These are phyloP conservation scores for Cryptus viduatorius DNA, from an alignment of 2,888 invertebrate genomes.

Conservation along the genomic window DNA sequence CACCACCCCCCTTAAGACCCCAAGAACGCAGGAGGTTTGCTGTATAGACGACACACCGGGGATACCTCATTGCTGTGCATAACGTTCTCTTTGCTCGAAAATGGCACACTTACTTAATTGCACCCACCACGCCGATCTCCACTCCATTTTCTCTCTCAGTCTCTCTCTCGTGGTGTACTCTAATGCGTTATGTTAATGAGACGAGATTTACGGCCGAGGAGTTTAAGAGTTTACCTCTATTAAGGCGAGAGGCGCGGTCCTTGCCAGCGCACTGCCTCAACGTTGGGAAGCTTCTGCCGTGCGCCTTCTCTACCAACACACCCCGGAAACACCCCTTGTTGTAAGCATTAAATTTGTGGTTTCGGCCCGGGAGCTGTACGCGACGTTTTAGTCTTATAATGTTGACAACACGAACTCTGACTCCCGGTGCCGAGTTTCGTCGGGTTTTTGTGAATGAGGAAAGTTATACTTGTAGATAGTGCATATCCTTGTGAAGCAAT, in stretches of 20 bases:
- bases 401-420: constrained; percentile 7
- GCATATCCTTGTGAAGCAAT: neutral
- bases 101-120: constrained; percentile 80
- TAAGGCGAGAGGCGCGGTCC: constrained; percentile 67
- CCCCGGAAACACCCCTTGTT: constrained; percentile 45
- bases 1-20: constrained; percentile 57
- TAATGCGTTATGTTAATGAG: constrained; percentile 82
- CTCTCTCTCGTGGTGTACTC: constrained; percentile 48
- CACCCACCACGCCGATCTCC: constrained; percentile 73
- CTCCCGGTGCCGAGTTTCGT: neutral
- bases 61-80: constrained; percentile 45
- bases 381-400: neutral
- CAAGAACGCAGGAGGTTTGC: constrained; percentile 58
- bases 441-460: neutral
- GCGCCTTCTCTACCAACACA: neutral
- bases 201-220: constrained; percentile 74
- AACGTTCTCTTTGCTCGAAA: constrained; percentile 67
- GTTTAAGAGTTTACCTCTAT: constrained; percentile 76
- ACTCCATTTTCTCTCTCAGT: neutral
- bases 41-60: constrained; percentile 22
- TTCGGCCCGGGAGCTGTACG: neutral
- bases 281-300: constrained; percentile 50
- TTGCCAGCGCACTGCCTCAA: constrained; percentile 54
- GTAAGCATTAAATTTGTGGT: neutral
- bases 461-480: neutral